Evolutionary conservation across 2,888 invertebrate species (phyloP).

Genomic region (Slavum lentiscoides): DNA sequence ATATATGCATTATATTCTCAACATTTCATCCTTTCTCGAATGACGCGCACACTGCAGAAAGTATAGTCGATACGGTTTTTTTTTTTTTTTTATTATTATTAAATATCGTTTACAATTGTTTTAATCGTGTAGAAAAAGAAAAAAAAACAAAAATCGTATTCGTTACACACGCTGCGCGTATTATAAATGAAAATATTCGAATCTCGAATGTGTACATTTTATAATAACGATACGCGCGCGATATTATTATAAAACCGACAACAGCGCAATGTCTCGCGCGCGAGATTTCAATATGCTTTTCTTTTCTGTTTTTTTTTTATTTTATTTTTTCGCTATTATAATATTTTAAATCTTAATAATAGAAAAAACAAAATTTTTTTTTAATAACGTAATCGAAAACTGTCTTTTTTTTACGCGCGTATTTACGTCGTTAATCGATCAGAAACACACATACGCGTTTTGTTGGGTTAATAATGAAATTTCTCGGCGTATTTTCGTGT

Average conservation of each 20-base stretch:
- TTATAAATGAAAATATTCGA: slow-evolving; percentile 13
- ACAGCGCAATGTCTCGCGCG: background rate
- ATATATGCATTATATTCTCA: too few species aligned
- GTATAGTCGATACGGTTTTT: too few species aligned
- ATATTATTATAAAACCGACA: background rate
- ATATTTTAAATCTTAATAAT: background rate
- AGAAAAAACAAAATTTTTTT: too few species aligned
- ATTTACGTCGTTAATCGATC: slow-evolving; percentile 3
- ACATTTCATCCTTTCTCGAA: background rate
- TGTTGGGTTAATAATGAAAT: slow-evolving; percentile 15
- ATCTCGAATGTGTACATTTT: background rate
- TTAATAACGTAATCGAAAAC: slow-evolving; percentile 15
- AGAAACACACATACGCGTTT: background rate
- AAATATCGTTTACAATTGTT: background rate
- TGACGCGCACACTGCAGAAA: background rate
- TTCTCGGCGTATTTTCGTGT: background rate
- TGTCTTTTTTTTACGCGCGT: background rate
- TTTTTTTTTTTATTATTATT: background rate
- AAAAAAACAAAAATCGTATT: too few species aligned
- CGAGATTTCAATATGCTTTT: slow-evolving; percentile 10
- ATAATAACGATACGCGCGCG: background rate
- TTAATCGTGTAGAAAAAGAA: too few species aligned
- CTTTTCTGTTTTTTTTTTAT: slow-evolving; percentile 2
- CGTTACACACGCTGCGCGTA: too few species aligned
- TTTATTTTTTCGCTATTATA: background rate